Evolutionary conservation across 2,113 vertebrate genomes (phyloP).

Genomic region (Heptranchias perlo): DNA sequence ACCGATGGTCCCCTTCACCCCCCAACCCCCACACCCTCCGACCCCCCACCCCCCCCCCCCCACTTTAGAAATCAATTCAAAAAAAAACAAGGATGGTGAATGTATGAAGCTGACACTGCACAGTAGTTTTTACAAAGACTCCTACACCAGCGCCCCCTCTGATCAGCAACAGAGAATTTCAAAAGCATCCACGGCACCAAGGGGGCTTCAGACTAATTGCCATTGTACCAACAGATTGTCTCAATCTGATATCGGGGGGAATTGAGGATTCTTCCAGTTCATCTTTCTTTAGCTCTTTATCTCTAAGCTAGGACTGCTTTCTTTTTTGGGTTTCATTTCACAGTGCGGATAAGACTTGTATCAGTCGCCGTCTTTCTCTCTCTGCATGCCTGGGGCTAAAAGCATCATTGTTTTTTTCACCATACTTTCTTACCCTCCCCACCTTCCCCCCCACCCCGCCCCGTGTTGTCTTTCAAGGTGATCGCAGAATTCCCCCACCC

Average conservation of each 20-base stretch:
- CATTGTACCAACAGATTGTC: not conserved
- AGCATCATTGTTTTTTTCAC: not conserved
- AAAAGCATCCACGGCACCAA: not conserved
- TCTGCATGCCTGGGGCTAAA: not conserved
- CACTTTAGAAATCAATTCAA: not conserved
- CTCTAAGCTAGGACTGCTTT: not conserved
- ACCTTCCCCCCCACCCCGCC: not conserved
- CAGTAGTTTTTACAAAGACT: not conserved
- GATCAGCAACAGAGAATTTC: not conserved
- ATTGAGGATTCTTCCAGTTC: not conserved
- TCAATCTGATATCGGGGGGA: not conserved
- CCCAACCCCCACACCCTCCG: not conserved
- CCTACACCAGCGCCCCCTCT: constrained; percentile 1
- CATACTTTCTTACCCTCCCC: not conserved
- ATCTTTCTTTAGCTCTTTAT: not conserved
- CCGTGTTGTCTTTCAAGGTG: not conserved
- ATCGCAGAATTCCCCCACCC: not conserved
- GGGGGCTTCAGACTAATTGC: not conserved
- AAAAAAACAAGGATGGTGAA: not conserved
- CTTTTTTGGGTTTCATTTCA: not conserved
- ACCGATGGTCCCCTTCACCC: not conserved
- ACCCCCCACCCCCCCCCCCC: not conserved
- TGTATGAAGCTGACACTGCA: not conserved
- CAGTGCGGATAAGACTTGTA: not conserved
- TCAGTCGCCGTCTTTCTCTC: not conserved